A percentile compares a stretch with the other conserved stretches of the same genome.
Evolutionary conservation across 1,140 invertebrate species (phyloP).

Genomic region (Drosophila athabasca): DNA sequence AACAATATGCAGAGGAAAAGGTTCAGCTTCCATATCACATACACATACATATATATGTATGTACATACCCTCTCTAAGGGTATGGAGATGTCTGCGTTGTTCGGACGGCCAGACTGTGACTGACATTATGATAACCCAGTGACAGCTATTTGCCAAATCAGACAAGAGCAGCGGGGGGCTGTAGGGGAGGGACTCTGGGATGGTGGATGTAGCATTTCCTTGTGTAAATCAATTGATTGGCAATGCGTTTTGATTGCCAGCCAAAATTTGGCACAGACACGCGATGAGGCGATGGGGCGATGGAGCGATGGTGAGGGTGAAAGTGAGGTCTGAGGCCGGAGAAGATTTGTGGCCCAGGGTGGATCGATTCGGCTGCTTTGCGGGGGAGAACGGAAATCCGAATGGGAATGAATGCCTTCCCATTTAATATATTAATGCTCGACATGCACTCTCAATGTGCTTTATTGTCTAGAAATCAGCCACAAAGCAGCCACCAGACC

Average conservation of each 20-base stretch:
- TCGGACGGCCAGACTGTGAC: constrained; percentile 29
- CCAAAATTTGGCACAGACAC: constrained; percentile 58
- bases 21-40: too few species aligned
- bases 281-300: constrained; percentile 49
- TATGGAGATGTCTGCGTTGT: constrained; percentile 39
- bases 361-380: constrained; percentile 44
- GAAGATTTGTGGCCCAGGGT: constrained; percentile 23
- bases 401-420: constrained; percentile 10
- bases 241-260: constrained; percentile 78
- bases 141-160: constrained; percentile 75
- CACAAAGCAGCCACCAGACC: constrained; percentile 15
- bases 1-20: too few species aligned
- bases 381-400: background rate
- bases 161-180: constrained; percentile 34
- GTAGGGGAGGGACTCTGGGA: background rate
- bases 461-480: constrained; percentile 64
- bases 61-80: background rate
- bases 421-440: constrained; percentile 66
- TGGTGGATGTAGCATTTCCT: constrained; percentile 17
- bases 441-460: constrained; percentile 58
- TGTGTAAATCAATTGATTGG: constrained; percentile 79
- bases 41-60: too few species aligned
- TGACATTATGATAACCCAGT: constrained; percentile 69
- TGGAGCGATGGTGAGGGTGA: background rate
- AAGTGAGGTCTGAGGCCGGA: background rate